A percentile compares a stretch with the other conserved stretches of the same genome.
phyloP scores from a whole-genome alignment of 2,888 invertebrate genomes.

The Trimorus sp. region DNA sequence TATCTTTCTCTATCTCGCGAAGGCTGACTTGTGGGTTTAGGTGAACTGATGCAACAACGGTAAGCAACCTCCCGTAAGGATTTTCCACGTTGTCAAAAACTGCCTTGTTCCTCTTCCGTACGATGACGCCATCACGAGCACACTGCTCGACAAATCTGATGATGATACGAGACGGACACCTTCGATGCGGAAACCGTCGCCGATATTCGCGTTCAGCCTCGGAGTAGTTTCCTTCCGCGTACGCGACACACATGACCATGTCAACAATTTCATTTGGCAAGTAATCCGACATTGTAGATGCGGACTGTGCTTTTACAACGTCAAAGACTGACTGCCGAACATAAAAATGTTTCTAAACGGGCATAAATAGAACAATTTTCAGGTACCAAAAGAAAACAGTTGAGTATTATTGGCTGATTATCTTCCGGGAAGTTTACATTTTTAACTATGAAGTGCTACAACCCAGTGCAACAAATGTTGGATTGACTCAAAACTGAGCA shows the following conservation, averaged over 20 bases:
- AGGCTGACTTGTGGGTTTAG: constrained; percentile 33
- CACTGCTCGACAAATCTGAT: constrained; percentile 2
- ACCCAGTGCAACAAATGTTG: no score
- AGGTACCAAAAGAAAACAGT: no score
- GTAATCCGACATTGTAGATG: constrained; percentile 32
- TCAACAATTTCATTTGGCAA: constrained; percentile 9
- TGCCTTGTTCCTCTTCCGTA: constrained; percentile 3
- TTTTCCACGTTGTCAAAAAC: background rate
- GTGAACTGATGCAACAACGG: constrained; percentile 25
- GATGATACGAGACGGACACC: background rate
- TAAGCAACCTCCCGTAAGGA: constrained; percentile 11
- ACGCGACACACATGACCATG: constrained; percentile 10
- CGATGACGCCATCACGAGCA: constrained; percentile 11
- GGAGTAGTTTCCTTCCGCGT: background rate
- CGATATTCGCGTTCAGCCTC: constrained; percentile 6
- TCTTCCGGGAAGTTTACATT: no score
- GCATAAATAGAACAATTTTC: no score
- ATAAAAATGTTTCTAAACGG: no score
- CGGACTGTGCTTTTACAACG: no score
- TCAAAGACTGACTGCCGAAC: no score
- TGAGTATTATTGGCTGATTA: no score
- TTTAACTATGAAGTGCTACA: no score
- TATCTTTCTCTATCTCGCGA: constrained; percentile 34
- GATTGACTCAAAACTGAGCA: no score
- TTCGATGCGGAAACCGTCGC: constrained; percentile 3